Conservation (phyloP, 2,797 vertebrate species). For the Amniataba percoides region DNA sequence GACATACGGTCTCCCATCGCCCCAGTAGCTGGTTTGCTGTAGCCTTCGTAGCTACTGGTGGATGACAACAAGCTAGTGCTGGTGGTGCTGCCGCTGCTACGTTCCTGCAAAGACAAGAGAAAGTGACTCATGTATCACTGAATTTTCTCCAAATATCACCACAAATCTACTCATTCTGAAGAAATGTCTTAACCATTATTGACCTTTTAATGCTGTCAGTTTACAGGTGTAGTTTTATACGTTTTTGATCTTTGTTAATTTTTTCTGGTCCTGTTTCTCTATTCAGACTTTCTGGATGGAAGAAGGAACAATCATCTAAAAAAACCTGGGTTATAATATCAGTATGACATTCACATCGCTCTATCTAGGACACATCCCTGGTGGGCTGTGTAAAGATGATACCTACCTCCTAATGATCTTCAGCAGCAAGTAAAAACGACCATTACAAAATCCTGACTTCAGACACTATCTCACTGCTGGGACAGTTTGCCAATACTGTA, state of each 20-base stretch:
- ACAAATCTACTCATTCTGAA: neutral
- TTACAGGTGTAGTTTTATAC: neutral
- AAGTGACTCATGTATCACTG: neutral
- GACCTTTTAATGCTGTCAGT: neutral
- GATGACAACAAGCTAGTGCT: slow-evolving; percentile 83
- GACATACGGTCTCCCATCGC: slow-evolving; percentile 98
- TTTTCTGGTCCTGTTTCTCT: too few species aligned
- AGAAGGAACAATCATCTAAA: too few species aligned
- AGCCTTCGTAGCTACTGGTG: slow-evolving; percentile 92
- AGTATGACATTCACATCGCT: too few species aligned
- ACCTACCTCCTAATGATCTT: too few species aligned
- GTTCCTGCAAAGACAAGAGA: slow-evolving; percentile 84
- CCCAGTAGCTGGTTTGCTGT: slow-evolving; percentile 90
- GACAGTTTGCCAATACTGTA: too few species aligned
- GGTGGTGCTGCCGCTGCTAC: slow-evolving; percentile 69
- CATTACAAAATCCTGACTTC: too few species aligned
- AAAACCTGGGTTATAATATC: too few species aligned
- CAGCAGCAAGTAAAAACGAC: too few species aligned
- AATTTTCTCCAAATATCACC: neutral
- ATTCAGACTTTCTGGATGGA: too few species aligned
- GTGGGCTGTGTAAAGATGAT: too few species aligned
- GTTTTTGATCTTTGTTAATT: neutral
- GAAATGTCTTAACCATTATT: neutral
- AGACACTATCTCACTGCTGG: too few species aligned
- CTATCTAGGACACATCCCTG: too few species aligned